Base-by-base conservation (phyloP, 2,113 vertebrate genomes). In the Hemichromis elongatus region DNA sequence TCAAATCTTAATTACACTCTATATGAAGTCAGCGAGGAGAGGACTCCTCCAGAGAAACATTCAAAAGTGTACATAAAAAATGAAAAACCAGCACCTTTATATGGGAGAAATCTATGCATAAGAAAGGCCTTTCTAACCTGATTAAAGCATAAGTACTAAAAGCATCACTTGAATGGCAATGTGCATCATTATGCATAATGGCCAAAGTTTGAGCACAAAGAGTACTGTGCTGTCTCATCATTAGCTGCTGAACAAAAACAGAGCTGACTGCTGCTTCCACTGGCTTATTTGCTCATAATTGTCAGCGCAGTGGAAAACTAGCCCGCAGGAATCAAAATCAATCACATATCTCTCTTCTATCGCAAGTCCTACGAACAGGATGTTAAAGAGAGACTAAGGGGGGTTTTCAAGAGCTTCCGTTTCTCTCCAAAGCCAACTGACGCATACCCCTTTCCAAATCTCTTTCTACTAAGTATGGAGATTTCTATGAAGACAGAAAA, bases 261-360 rank as follows among this genome's bases (percentile, higher is more conserved):
- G 18, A 85, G 77, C 83, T 6, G 81, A 79, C 86, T 78, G 82
- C 79, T 50, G 78, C 63, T 85, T 79, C 9, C 3, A 37, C 59
- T 66, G 85, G 63, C 88, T 89, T 85, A 86, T 90, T 86, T 10
- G 4, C 61, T 89, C 84, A 89, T 92, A 92, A 93, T 92, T 90
- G 88, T 92, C 90, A 91, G 79, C 33, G 9, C 37, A 47, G 59
- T 77, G 59, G 24, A 89, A 87, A 81, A 81, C 57, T 88, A 77
- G 86, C 86, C 92, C 21, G 33, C 53, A 50, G 92, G 88, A 93
- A 37, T 79, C 52, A 68, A 92, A 93, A 94, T 92, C 88, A 93
- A 93, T 93, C 85, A 83, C 33, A 21, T 75, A 80, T 90, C 79
- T 63, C 85, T 88, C 75, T 77, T 92, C 91, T 82, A 79, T 89